Evolutionary conservation across 2,113 vertebrate species (phyloP).

Genomic region (Theropithecus gelada): DNA sequence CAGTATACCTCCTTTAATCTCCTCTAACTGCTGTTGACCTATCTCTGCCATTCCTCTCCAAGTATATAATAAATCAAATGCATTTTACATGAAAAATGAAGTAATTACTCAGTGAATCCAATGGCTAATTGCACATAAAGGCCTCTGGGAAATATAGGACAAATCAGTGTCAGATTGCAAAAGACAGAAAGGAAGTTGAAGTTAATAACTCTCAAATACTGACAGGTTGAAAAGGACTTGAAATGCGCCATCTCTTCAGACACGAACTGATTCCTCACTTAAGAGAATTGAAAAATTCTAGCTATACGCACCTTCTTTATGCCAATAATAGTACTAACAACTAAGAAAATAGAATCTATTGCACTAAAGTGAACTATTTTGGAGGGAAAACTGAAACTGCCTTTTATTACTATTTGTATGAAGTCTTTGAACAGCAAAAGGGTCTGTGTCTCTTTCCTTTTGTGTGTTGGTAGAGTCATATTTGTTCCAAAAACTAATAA

Average conservation of each 20-base stretch:
- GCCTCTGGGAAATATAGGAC: slow-evolving; percentile 89
- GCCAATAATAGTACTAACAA: slow-evolving; percentile 61
- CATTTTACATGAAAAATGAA: slow-evolving; percentile 92
- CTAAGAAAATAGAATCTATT: slow-evolving; percentile 65
- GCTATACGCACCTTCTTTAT: slow-evolving; percentile 51
- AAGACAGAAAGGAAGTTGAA: slow-evolving; percentile 85
- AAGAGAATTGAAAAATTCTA: slow-evolving; percentile 79
- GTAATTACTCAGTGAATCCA: slow-evolving; percentile 92
- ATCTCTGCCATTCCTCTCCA: slow-evolving; percentile 83
- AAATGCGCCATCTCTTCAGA: slow-evolving; percentile 79
- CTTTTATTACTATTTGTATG: slow-evolving; percentile 38
- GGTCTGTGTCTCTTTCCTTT: background rate
- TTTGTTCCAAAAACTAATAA: slow-evolving; percentile 48
- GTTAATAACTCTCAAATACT: slow-evolving; percentile 82
- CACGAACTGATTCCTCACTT: slow-evolving; percentile 65
- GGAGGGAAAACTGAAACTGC: background rate
- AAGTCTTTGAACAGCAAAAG: slow-evolving; percentile 25
- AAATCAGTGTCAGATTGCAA: slow-evolving; percentile 86
- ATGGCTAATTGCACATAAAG: slow-evolving; percentile 89
- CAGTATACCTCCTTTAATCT: slow-evolving; percentile 81
- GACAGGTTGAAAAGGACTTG: slow-evolving; percentile 75
- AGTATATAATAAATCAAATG: slow-evolving; percentile 89
- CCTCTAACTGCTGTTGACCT: slow-evolving; percentile 86
- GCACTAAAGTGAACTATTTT: background rate
- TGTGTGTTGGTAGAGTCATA: background rate